phyloP scores from a whole-genome alignment of 2,797 vertebrate genomes.

The Thunnus albacares region DNA sequence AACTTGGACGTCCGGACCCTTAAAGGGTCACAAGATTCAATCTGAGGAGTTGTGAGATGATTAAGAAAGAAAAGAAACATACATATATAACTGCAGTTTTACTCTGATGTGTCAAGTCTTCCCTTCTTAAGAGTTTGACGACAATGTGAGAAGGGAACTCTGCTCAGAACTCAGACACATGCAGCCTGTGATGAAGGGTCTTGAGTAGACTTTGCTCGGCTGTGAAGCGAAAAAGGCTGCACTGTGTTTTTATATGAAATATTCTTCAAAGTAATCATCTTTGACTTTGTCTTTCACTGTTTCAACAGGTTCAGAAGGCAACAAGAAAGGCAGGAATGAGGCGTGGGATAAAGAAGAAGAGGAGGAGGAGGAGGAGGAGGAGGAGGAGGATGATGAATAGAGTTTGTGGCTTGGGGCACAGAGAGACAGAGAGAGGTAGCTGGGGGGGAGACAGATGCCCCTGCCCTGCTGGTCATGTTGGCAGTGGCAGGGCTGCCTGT shows the following conservation, averaged over 20 bases:
- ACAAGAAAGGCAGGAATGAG: neutral
- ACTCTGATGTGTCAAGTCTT: too few relatives aligned
- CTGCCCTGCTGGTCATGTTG: conserved; percentile 84
- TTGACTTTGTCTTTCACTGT: conserved; percentile 11
- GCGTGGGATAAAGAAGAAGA: conserved; percentile 20
- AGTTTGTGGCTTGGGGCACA: conserved; percentile 57
- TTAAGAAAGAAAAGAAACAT: neutral
- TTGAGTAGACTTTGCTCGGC: neutral
- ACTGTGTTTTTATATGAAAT: neutral
- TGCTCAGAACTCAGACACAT: neutral
- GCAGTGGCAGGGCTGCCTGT: conserved; percentile 78
- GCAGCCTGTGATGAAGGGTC: neutral
- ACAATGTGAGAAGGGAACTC: neutral
- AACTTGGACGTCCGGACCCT: neutral
- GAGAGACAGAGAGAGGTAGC: conserved; percentile 67
- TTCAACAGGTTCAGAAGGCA: conserved; percentile 57
- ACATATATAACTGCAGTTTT: too few relatives aligned
- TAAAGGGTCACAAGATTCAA: neutral
- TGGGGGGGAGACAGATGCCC: conserved; percentile 82
- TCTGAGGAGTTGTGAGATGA: neutral
- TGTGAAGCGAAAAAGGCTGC: neutral
- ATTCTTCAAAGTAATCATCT: neutral
- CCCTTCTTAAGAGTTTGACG: too few relatives aligned
- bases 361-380: conserved; percentile 29
- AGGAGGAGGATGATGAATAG: conserved; percentile 51